Conservation (phyloP, 2,113 vertebrate genomes). For the Aegotheles bennettii region DNA sequence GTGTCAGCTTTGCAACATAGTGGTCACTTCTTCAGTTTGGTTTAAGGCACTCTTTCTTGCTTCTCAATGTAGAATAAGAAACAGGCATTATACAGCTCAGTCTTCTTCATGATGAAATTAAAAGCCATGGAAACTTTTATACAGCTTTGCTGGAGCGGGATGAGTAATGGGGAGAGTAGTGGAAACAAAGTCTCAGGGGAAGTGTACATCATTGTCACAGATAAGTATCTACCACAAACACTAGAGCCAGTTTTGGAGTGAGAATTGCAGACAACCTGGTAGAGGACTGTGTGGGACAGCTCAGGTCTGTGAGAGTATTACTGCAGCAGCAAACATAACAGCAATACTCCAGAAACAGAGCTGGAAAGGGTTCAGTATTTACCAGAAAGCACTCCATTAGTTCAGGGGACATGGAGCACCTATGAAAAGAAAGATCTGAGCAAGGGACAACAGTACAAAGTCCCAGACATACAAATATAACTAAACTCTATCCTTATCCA, state of each 20-base stretch:
- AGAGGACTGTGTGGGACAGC: no score
- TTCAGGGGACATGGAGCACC: fast-evolving
- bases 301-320: not conserved
- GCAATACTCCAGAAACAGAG: not conserved
- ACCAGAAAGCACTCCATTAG: fast-evolving
- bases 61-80: not conserved
- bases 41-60: not conserved
- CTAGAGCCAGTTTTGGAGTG: not conserved
- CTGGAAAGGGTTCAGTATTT: fast-evolving
- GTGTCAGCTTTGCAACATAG: not conserved
- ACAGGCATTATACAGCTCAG: not conserved
- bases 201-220: not conserved
- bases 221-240: not conserved
- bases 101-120: not conserved
- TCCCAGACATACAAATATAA: not conserved
- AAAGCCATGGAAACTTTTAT: not conserved
- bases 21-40: not conserved
- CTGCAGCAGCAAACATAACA: not conserved
- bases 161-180: not conserved
- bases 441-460: not conserved
- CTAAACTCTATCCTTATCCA: not conserved
- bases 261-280: fast-evolving
- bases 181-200: not conserved
- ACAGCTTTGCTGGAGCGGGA: not conserved
- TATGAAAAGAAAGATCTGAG: not conserved